Evolutionary conservation across 2,113 vertebrate genomes (phyloP).

Genomic region (Lanius collurio): DNA sequence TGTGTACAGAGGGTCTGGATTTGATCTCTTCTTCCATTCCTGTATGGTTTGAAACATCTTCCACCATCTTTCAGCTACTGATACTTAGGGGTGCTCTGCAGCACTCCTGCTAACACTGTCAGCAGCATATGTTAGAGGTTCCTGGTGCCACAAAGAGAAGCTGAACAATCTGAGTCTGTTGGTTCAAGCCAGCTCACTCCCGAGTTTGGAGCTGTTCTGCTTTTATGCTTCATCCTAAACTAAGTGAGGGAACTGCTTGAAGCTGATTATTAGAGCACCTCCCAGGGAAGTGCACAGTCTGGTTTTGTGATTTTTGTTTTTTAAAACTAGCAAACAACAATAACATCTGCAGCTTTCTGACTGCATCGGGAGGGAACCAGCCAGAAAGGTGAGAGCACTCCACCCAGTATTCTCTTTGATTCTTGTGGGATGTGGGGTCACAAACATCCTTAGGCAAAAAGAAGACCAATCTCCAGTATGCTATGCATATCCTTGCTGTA

Average conservation of each 20-base stretch:
- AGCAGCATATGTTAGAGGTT: not conserved
- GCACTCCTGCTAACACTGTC: not conserved
- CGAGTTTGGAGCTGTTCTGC: not conserved
- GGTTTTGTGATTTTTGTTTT: not conserved
- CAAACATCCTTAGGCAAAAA: not conserved
- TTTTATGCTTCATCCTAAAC: not conserved
- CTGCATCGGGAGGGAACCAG: not conserved
- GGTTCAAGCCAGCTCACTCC: not conserved
- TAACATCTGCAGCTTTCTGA: not conserved
- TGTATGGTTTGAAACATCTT: not conserved
- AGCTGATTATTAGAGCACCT: not conserved
- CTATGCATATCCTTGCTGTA: not conserved
- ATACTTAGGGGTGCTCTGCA: not conserved
- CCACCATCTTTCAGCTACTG: not conserved
- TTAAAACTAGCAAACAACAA: not conserved
- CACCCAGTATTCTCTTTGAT: not conserved
- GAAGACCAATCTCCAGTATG: not conserved
- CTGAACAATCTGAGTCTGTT: not conserved
- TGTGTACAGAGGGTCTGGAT: not conserved
- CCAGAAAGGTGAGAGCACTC: not conserved
- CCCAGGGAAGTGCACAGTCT: not conserved
- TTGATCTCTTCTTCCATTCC: not conserved
- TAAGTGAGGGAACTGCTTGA: not conserved
- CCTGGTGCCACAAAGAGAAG: not conserved
- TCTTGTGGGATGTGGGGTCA: not conserved